Conservation (phyloP, 2,113 vertebrate species). For the Paraplagusia blochii region DNA sequence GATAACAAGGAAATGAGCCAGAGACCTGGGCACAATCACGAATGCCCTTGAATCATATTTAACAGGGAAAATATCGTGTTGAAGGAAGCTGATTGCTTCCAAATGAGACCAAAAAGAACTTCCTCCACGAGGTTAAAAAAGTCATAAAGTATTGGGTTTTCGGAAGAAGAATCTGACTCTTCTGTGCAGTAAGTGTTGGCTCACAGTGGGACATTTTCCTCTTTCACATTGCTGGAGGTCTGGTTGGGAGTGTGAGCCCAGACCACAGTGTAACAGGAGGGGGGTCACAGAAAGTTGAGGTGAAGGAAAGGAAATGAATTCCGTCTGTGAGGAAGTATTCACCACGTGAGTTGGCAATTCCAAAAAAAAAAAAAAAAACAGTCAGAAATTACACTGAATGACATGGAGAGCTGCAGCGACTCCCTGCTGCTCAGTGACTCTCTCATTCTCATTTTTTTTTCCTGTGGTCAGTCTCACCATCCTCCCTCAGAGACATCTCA, state of each 20-base stretch:
- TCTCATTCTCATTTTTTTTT: conserved; percentile 12
- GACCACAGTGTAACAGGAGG: conserved; percentile 3
- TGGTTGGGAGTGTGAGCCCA: conserved; percentile 10
- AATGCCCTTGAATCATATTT: too few species aligned
- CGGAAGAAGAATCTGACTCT: neutral
- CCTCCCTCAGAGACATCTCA: conserved; percentile 34
- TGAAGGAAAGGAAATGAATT: conserved; percentile 75
- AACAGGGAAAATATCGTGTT: too few species aligned
- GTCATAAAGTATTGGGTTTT: neutral
- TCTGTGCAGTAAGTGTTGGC: conserved; percentile 1
- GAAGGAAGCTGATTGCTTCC: too few species aligned
- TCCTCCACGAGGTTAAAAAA: neutral
- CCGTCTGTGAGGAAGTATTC: conserved; percentile 65
- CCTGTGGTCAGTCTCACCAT: conserved; percentile 32
- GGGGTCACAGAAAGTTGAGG: conserved; percentile 77
- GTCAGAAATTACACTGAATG: conserved; percentile 50
- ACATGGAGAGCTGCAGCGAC: conserved; percentile 39
- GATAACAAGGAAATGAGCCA: too few species aligned
- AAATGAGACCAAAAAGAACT: neutral
- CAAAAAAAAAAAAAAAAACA: conserved; percentile 62
- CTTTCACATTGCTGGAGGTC: conserved; percentile 27
- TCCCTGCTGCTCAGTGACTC: conserved; percentile 6
- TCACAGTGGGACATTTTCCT: conserved; percentile 20
- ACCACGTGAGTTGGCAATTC: conserved; percentile 61
- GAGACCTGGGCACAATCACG: too few species aligned